Evolutionary conservation across 2,888 invertebrate genomes (phyloP).

Genomic region (Pristionchus japonicus): DNA sequence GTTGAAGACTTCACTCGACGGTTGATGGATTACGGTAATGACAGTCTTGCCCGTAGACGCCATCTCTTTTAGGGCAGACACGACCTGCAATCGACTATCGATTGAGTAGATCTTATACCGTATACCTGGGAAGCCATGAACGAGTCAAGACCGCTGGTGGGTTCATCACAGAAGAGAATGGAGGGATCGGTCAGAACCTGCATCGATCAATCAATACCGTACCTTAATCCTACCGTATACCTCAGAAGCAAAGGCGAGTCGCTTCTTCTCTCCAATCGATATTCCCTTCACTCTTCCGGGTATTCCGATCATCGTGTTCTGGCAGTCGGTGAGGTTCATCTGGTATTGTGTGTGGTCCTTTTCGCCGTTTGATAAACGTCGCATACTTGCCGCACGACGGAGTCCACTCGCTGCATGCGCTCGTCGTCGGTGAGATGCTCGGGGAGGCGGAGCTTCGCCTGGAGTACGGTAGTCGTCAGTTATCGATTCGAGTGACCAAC

Average conservation of each 20-base stretch:
- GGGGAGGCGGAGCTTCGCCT: constrained; percentile 38
- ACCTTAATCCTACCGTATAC: constrained; percentile 76
- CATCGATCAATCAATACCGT: not conserved
- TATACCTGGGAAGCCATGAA: constrained; percentile 45
- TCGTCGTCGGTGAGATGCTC: not conserved
- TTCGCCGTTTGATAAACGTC: not conserved
- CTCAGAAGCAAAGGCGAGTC: constrained; percentile 92
- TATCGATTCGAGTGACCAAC: constrained; percentile 73
- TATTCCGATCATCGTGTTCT: constrained; percentile 64
- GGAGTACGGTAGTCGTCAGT: not conserved
- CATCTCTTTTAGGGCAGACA: constrained; percentile 75
- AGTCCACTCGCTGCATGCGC: not conserved
- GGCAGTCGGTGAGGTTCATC: constrained; percentile 67
- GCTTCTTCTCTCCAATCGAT: constrained; percentile 92
- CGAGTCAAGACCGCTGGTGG: constrained; percentile 67
- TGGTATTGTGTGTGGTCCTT: constrained; percentile 47
- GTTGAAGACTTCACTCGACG: constrained; percentile 88
- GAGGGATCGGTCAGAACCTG: constrained; percentile 65
- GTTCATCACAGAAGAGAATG: constrained; percentile 69
- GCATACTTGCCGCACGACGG: constrained; percentile 34
- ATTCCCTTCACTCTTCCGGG: constrained; percentile 81
- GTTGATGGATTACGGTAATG: constrained; percentile 93
- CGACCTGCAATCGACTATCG: constrained; percentile 53
- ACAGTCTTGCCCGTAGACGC: constrained; percentile 86
- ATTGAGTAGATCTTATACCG: not conserved